Percentiles rank a stretch among this genome's conserved stretches.
Conservation (phyloP, 2,113 vertebrate genomes). For the Petrocephalus zakoni region DNA sequence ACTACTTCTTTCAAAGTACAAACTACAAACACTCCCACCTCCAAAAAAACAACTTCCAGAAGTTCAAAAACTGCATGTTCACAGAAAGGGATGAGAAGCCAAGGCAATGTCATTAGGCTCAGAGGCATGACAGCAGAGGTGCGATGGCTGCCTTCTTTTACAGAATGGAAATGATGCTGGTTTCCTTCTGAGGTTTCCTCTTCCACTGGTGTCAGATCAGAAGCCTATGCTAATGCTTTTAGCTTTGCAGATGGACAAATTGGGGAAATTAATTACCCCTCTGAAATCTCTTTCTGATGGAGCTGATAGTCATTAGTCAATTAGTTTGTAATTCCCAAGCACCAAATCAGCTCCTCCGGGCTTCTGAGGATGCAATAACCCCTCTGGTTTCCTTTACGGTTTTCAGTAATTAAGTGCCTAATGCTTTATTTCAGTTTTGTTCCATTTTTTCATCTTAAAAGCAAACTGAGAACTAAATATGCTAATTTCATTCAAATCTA, state of each 20-base stretch:
- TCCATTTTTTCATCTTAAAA: slow-evolving; percentile 9
- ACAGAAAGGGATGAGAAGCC: neutral
- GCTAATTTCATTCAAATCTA: neutral
- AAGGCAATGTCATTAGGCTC: neutral
- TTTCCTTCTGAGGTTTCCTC: slow-evolving; percentile 20
- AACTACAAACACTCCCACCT: neutral
- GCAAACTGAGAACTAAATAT: neutral
- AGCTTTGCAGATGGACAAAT: slow-evolving; percentile 25
- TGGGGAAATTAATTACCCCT: slow-evolving; percentile 24
- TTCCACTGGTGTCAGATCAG: slow-evolving; percentile 16
- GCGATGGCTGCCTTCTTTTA: neutral
- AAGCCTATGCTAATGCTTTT: neutral
- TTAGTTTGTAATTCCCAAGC: slow-evolving; percentile 22
- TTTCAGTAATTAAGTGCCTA: slow-evolving; percentile 16
- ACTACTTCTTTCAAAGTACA: neutral
- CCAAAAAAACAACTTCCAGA: neutral
- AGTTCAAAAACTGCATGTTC: neutral
- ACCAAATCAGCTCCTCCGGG: slow-evolving; percentile 4
- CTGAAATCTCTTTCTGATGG: slow-evolving; percentile 27
- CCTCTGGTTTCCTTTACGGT: slow-evolving; percentile 7
- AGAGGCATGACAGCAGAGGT: neutral
- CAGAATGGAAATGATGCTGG: neutral
- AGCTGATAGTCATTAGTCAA: slow-evolving; percentile 27
- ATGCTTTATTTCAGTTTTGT: slow-evolving; percentile 10
- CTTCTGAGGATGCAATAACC: slow-evolving; percentile 25